phyloP scores from a whole-genome alignment of 2,113 vertebrate species.

The Hemichromis elongatus region DNA sequence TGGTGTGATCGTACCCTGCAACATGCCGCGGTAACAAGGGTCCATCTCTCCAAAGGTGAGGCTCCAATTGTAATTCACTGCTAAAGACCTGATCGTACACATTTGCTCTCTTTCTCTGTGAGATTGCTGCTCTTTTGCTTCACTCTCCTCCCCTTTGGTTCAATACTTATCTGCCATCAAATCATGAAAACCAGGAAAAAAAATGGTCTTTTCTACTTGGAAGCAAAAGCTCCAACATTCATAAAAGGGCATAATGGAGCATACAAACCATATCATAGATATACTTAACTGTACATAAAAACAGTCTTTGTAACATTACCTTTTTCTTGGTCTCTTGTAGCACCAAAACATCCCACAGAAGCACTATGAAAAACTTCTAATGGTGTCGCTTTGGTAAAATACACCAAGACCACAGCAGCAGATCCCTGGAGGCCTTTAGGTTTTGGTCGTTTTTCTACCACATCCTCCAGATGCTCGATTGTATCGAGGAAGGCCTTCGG shows the following conservation, averaged over 20 bases:
- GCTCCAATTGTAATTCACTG: constrained; percentile 44
- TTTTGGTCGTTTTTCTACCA: background rate
- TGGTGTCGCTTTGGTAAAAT: background rate
- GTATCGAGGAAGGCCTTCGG: background rate
- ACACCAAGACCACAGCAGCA: background rate
- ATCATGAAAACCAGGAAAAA: constrained; percentile 11
- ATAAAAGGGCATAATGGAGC: background rate
- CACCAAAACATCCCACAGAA: background rate
- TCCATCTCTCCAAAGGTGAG: constrained; percentile 46
- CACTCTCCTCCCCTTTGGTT: background rate
- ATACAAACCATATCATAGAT: background rate
- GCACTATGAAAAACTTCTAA: background rate
- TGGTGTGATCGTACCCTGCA: constrained; percentile 34
- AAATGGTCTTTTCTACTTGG: background rate
- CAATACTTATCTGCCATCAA: background rate
- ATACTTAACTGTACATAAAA: background rate
- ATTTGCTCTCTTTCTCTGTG: background rate
- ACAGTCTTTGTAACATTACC: background rate
- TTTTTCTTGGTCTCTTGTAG: background rate
- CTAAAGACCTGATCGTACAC: constrained; percentile 32
- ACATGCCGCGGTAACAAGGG: constrained; percentile 39
- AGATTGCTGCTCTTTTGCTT: background rate
- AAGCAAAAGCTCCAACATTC: background rate
- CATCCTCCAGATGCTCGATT: background rate
- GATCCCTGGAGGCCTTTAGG: background rate